These are phyloP conservation scores for Lobophora halterata DNA, from an alignment of 2,888 invertebrate species.

Conservation along the genomic window DNA sequence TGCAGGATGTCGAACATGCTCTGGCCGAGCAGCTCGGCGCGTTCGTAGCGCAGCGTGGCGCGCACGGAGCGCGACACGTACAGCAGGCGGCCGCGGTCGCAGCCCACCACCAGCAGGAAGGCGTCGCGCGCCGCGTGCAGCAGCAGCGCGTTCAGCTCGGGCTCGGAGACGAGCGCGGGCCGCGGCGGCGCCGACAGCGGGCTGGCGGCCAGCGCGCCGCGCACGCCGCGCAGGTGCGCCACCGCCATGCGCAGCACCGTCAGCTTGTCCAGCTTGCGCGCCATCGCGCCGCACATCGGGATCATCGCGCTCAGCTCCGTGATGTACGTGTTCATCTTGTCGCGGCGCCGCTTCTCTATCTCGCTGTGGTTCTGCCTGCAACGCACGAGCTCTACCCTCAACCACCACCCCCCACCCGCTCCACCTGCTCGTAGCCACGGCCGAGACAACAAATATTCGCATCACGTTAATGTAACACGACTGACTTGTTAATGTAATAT, in stretches of 20 bases:
- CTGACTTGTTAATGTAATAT: conserved; percentile 2
- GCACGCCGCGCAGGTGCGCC: conserved; percentile 90
- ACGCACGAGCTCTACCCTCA: too few relatives aligned
- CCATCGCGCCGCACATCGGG: conserved; percentile 96
- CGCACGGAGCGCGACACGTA: conserved; percentile 95
- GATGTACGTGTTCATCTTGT: conserved; percentile 98
- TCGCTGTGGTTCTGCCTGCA: conserved; percentile 97
- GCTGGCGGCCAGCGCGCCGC: conserved; percentile 73
- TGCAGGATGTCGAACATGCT: conserved; percentile 97
- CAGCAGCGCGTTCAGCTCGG: conserved; percentile 92
- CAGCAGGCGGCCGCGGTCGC: conserved; percentile 93
- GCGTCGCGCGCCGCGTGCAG: conserved; percentile 92
- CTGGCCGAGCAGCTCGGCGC: conserved; percentile 94
- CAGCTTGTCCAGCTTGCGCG: conserved; percentile 95
- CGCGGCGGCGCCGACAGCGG: conserved; percentile 87
- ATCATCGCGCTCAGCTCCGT: conserved; percentile 93
- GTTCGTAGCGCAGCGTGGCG: conserved; percentile 89
- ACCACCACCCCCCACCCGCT: too few relatives aligned
- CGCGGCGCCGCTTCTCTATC: conserved; percentile 95
- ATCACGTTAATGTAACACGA: too few relatives aligned
- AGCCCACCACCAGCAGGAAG: conserved; percentile 95
- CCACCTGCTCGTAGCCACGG: too few relatives aligned
- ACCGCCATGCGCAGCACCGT: conserved; percentile 96
- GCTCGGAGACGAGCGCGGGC: conserved; percentile 91
- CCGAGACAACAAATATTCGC: too few relatives aligned